These are phyloP conservation scores for Chrysogorgia sp. DNA, from an alignment of 92 coral and sea anemone genomes.

Conservation along the genomic window DNA sequence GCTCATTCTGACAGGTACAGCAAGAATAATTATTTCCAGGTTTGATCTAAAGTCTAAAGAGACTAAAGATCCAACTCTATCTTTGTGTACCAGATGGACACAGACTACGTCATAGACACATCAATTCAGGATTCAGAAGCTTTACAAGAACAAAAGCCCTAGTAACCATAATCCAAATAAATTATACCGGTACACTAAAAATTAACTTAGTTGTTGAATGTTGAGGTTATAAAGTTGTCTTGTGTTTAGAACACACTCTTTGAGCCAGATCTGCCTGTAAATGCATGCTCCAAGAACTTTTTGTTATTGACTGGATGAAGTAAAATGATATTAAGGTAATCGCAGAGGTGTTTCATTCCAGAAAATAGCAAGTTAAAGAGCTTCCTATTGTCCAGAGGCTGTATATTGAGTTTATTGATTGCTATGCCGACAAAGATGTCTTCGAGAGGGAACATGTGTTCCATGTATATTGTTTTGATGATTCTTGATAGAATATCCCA, in stretches of 20 bases:
- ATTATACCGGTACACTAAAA: no score
- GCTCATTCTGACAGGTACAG: no score
- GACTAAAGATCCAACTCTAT: no score
- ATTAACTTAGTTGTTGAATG: neutral
- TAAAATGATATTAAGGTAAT: conserved; percentile 1
- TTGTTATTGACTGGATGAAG: conserved; percentile 21
- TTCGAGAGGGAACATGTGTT: conserved; percentile 29
- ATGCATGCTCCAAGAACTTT: conserved; percentile 15
- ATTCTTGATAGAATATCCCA: conserved; percentile 14
- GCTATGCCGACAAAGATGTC: conserved; percentile 39
- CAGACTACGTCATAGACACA: no score
- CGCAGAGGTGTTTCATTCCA: conserved; percentile 18
- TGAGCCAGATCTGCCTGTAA: conserved; percentile 37
- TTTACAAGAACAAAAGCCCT: no score
- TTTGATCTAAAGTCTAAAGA: no score
- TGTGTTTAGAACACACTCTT: neutral
- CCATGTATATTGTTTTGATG: conserved; percentile 22
- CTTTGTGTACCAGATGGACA: no score
- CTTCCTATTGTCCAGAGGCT: conserved; percentile 35
- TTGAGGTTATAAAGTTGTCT: neutral
- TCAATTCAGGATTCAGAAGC: no score
- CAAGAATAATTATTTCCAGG: no score
- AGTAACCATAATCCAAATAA: no score
- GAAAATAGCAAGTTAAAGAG: conserved; percentile 27
- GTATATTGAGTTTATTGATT: conserved; percentile 25